Percentiles rank a stretch among this genome's conserved stretches.
Conservation (phyloP, 2,113 vertebrate genomes). For the Paraplagusia blochii region DNA sequence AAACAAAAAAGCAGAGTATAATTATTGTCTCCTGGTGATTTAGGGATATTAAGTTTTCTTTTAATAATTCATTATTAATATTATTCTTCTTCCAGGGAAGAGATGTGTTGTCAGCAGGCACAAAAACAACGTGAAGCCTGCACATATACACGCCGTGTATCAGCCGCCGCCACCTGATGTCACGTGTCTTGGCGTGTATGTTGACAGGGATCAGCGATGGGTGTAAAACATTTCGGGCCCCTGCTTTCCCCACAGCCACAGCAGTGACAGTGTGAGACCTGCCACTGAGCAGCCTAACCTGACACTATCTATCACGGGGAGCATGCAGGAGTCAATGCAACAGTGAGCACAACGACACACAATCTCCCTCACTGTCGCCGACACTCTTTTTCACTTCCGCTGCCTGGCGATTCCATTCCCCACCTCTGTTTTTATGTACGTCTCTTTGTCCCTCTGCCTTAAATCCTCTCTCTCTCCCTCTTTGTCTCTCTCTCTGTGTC, state of each 20-base stretch:
- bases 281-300: constrained; percentile 69
- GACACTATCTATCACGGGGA: constrained; percentile 76
- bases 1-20: constrained; percentile 63
- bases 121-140: constrained; percentile 21
- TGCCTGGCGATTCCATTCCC: constrained; percentile 53
- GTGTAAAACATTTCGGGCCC: constrained; percentile 69
- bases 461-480: constrained; percentile 31
- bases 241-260: constrained; percentile 62
- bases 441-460: constrained; percentile 56
- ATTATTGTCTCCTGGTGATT: constrained; percentile 72
- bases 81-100: constrained; percentile 20
- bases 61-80: background rate
- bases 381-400: constrained; percentile 66
- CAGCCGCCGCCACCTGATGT: constrained; percentile 47
- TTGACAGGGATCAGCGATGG: constrained; percentile 73
- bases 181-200: constrained; percentile 54
- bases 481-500: constrained; percentile 8
- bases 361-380: constrained; percentile 67
- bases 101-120: constrained; percentile 36
- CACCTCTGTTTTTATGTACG: constrained; percentile 54
- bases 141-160: constrained; percentile 16
- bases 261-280: constrained; percentile 70
- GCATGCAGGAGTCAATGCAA: constrained; percentile 72
- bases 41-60: constrained; percentile 59
- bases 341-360: constrained; percentile 71